Evolutionary conservation across 2,797 vertebrate genomes (phyloP).

Genomic region (Etheostoma perlongum): DNA sequence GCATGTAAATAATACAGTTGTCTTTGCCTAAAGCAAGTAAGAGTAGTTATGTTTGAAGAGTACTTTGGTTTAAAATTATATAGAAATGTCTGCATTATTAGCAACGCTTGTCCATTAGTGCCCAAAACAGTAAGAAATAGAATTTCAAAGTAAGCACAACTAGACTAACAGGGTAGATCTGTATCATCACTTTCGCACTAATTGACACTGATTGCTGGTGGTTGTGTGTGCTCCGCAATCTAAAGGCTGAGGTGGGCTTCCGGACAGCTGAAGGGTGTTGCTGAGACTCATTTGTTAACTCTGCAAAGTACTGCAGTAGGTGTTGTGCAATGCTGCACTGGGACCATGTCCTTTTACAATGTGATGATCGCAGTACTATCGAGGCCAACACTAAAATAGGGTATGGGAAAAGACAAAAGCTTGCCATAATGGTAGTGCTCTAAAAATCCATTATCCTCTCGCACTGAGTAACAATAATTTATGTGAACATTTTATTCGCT

Average conservation of each 20-base stretch:
- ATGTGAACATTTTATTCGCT: slow-evolving; percentile 52
- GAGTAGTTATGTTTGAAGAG: neutral
- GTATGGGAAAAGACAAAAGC: slow-evolving; percentile 43
- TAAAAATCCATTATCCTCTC: slow-evolving; percentile 67
- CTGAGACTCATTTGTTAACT: neutral
- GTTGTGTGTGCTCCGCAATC: neutral
- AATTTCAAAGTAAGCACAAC: neutral
- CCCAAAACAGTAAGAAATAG: neutral
- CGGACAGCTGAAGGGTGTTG: neutral
- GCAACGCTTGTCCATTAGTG: neutral
- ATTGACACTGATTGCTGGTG: neutral
- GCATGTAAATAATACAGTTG: neutral
- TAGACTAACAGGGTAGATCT: neutral
- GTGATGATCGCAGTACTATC: slow-evolving; percentile 29
- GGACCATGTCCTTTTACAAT: slow-evolving; percentile 4
- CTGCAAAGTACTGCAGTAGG: neutral
- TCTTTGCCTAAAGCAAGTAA: neutral
- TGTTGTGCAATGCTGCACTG: neutral
- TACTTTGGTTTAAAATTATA: neutral
- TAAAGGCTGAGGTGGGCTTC: neutral
- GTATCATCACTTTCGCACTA: neutral
- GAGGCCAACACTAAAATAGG: slow-evolving; percentile 37
- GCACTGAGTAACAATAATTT: slow-evolving; percentile 58
- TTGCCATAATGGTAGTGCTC: slow-evolving; percentile 32
- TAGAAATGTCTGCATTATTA: neutral